phyloP scores from a whole-genome alignment of 92 coral and sea anemone species.

The Hydrozoanthus gracilis region DNA sequence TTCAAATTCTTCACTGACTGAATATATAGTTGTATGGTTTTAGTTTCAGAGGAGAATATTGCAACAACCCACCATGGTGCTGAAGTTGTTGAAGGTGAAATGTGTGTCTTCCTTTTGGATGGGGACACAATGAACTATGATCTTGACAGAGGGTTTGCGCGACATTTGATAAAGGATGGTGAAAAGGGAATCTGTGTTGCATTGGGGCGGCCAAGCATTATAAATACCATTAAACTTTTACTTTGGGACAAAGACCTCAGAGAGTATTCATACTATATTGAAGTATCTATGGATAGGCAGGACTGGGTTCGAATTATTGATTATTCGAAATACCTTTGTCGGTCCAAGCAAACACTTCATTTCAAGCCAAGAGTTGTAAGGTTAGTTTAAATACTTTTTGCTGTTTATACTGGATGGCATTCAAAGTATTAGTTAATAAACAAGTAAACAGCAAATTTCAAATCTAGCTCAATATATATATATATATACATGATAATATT shows the following conservation, averaged over 20 bases:
- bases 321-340: slow-evolving; percentile 87
- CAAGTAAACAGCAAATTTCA: no score
- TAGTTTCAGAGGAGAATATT: slow-evolving; percentile 93
- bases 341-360: slow-evolving; percentile 93
- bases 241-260: slow-evolving; percentile 92
- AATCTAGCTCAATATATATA: no score
- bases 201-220: slow-evolving; percentile 90
- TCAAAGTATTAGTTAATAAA: no score
- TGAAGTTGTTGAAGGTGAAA: slow-evolving; percentile 96
- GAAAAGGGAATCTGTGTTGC: slow-evolving; percentile 90
- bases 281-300: slow-evolving; percentile 90
- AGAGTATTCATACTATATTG: slow-evolving; percentile 92
- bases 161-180: slow-evolving; percentile 89
- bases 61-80: slow-evolving; percentile 94
- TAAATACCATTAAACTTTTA: slow-evolving; percentile 84
- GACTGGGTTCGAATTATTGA: slow-evolving; percentile 95
- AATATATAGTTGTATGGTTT: neutral
- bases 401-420: no score
- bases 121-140: slow-evolving; percentile 84
- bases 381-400: slow-evolving; percentile 24
- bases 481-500: no score
- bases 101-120: slow-evolving; percentile 79
- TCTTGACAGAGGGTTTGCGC: slow-evolving; percentile 93
- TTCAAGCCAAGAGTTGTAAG: slow-evolving; percentile 96
- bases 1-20: neutral